Percentiles rank a stretch among this genome's conserved stretches.
Conservation (phyloP, 2,113 vertebrate species). For the Chaetodon auriga region DNA sequence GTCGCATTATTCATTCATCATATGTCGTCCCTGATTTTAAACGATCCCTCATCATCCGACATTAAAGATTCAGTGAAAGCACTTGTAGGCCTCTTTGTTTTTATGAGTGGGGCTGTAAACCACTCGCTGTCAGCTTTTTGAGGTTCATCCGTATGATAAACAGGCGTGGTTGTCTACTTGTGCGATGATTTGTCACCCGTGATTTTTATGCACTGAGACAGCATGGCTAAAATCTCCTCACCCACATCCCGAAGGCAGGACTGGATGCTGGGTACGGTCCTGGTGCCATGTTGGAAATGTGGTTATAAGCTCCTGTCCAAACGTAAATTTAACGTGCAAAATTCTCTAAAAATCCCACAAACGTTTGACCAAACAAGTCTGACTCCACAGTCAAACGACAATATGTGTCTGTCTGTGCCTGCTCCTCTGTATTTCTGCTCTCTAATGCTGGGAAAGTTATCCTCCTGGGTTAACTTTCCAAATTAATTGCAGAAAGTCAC, state of each 20-base stretch:
- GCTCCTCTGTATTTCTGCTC: constrained; percentile 30
- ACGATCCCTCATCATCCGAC: constrained; percentile 38
- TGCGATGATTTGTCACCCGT: constrained; percentile 53
- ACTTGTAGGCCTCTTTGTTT: constrained; percentile 37
- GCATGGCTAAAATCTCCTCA: constrained; percentile 22
- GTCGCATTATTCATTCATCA: constrained; percentile 56
- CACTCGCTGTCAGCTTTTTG: constrained; percentile 55
- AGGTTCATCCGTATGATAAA: constrained; percentile 49
- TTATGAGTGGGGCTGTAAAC: constrained; percentile 55
- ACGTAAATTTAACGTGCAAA: constrained; percentile 8
- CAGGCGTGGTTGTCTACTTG: constrained; percentile 34
- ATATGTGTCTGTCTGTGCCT: constrained; percentile 10
- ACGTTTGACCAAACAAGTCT: constrained; percentile 1
- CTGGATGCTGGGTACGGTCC: constrained; percentile 2
- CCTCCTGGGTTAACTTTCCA: constrained; percentile 50
- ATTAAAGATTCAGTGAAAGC: constrained; percentile 44
- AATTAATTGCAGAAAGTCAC: constrained; percentile 62
- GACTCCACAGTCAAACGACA: constrained; percentile 18
- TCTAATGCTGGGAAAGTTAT: constrained; percentile 49
- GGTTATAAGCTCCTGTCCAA: constrained; percentile 9
- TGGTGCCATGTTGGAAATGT: constrained; percentile 18
- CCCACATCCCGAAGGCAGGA: constrained; percentile 6
- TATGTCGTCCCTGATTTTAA: constrained; percentile 44
- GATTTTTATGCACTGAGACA: constrained; percentile 50
- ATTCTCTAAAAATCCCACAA: constrained; percentile 4